These are phyloP conservation scores for Choloepus hoffmanni DNA, from an alignment of 2,113 vertebrate genomes.

Conservation along the genomic window DNA sequence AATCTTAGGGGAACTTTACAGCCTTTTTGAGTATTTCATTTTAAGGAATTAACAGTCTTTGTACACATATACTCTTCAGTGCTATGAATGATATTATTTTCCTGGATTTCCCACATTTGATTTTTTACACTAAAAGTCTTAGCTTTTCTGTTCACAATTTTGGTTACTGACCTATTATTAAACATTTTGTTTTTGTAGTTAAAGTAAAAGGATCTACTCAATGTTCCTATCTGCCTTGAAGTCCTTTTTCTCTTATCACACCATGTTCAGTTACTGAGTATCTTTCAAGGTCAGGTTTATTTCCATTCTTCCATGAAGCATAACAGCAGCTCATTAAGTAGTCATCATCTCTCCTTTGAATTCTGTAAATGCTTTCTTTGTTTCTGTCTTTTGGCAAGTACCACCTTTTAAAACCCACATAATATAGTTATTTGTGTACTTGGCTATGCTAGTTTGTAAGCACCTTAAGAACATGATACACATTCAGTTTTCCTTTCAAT, in stretches of 20 bases:
- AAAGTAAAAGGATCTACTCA: neutral
- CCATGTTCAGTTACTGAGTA: neutral
- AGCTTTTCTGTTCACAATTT: neutral
- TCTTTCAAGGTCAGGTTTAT: neutral
- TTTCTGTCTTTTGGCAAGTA: neutral
- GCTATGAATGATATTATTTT: neutral
- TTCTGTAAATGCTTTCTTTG: neutral
- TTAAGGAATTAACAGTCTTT: neutral
- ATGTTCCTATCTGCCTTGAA: neutral
- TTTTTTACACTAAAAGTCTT: neutral
- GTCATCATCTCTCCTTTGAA: neutral
- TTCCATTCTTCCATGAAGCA: neutral
- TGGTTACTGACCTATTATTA: neutral
- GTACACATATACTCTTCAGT: neutral
- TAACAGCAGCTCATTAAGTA: neutral
- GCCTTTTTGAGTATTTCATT: neutral
- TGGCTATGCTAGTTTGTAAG: neutral
- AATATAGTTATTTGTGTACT: neutral
- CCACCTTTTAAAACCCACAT: neutral
- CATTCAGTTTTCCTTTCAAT: neutral
- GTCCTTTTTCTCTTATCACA: neutral
- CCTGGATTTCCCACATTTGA: neutral
- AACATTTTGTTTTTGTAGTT: neutral
- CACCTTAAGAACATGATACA: neutral
- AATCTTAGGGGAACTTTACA: neutral